Conservation (phyloP, 2,888 invertebrate species). For the Hyposoter dolosus region DNA sequence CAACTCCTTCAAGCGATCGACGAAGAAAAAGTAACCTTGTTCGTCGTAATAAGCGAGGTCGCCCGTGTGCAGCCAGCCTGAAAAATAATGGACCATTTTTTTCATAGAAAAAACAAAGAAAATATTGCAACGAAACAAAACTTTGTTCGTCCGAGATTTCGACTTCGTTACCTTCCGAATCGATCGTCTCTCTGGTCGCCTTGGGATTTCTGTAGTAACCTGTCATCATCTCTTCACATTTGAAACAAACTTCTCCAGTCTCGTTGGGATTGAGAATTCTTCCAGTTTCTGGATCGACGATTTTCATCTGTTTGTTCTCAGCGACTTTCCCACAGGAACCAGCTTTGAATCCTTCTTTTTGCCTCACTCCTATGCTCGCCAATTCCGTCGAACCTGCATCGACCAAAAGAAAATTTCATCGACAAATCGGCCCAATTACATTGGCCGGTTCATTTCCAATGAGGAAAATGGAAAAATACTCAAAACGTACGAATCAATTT, state of each 20-base stretch:
- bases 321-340: constrained; percentile 71
- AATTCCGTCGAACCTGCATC: constrained; percentile 59
- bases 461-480: no score
- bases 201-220: constrained; percentile 71
- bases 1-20: constrained; percentile 80
- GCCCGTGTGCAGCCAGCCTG: constrained; percentile 81
- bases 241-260: constrained; percentile 70
- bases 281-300: constrained; percentile 68
- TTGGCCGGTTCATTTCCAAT: no score
- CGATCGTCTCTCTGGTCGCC: constrained; percentile 71
- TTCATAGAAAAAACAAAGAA: not conserved
- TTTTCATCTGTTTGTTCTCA: constrained; percentile 67
- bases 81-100: not conserved
- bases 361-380: constrained; percentile 3
- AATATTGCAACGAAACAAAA: not conserved
- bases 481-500: no score
- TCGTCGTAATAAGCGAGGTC: constrained; percentile 80
- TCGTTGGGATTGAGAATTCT: constrained; percentile 70
- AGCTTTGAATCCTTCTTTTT: constrained; percentile 41
- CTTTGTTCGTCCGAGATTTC: not conserved
- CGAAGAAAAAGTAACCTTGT: constrained; percentile 77
- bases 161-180: constrained; percentile 69
- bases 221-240: constrained; percentile 67
- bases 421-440: no score
- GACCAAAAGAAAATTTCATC: not conserved